Evolutionary conservation across 2,888 invertebrate species (phyloP), one percentile per base, ranked within the genome.

Genomic region (Yponomeuta cagnagella): DNA sequence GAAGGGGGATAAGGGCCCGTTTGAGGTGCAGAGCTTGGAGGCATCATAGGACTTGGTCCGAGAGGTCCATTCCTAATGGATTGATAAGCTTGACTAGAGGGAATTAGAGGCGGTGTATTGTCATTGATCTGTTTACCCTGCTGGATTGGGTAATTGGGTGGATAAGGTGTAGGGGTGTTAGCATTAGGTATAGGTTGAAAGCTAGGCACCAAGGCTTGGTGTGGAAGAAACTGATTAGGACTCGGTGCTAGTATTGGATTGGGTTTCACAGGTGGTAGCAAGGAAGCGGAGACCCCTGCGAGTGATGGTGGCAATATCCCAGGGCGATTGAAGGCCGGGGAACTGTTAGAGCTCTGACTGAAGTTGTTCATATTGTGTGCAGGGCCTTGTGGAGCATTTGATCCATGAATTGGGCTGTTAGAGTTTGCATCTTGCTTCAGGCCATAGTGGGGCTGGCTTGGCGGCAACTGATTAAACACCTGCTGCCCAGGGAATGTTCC

Each of bases 291-390:
- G 63, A 83, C 73, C 31, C 81, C 82, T 58, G 78, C 76, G 15
- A 58, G 52, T 70, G 77, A 79, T 70, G 78, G 75, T 70, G 85
- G 80, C 74, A 84, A 75, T 74, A 86, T 79, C 71, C 84, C 88
- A 68, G 90, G 80, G 71, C 87, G 85, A 76, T 90, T 92, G 74
- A 91, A 91, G 65, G 89, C 89, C 73, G 92, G 91, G 58, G 92
- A 91, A 79, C 83, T 90, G 71, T 79, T 89, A 48, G 82, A 85
- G 81, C 90, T 91, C 74, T 88, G 88, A 75, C 77, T 86, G 69
- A 80, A 87, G 75, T 85, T 84, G 76, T 87, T 90, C 70, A 84
- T 75, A 78, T 84, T 84, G 64, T 82, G 82, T 63, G 82, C 69
- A 71, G 76, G 80, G 74, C 80, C 79, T 71, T 82, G 84, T 70